A percentile compares a stretch with the other conserved stretches of the same genome.
Conservation (phyloP, 2,797 vertebrate genomes). For the Leuciscus waleckii region DNA sequence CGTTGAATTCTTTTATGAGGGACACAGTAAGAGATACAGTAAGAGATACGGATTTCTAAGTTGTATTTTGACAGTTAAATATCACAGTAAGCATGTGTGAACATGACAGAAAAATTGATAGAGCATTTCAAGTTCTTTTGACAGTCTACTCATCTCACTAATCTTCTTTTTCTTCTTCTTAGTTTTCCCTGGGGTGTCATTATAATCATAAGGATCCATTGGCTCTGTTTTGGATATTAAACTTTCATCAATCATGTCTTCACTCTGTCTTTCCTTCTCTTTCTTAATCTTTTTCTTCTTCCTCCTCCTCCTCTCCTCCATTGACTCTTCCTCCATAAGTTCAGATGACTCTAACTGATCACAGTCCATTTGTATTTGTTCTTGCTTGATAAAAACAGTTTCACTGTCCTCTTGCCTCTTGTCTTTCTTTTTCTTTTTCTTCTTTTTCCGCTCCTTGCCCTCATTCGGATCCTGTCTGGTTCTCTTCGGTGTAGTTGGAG, state of each 20-base stretch:
- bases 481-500: slow-evolving; percentile 32
- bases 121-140: neutral
- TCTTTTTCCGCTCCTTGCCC: slow-evolving; percentile 11
- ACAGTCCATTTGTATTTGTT: slow-evolving; percentile 15
- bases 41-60: neutral
- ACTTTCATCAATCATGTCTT: slow-evolving; percentile 55
- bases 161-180: slow-evolving; percentile 68
- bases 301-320: slow-evolving; percentile 66
- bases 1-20: neutral
- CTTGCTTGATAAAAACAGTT: slow-evolving; percentile 49
- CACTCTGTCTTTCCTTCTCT: slow-evolving; percentile 53
- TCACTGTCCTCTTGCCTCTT: slow-evolving; percentile 58
- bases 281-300: slow-evolving; percentile 66
- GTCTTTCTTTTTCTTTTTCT: slow-evolving; percentile 66
- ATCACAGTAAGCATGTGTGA: neutral
- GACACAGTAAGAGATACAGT: neutral
- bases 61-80: slow-evolving; percentile 5
- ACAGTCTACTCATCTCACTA: slow-evolving; percentile 56
- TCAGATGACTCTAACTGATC: slow-evolving; percentile 4
- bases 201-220: slow-evolving; percentile 43
- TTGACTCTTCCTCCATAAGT: neutral
- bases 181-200: slow-evolving; percentile 60
- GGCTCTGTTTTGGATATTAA: slow-evolving; percentile 60
- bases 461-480: slow-evolving; percentile 47
- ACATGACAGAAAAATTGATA: neutral